phyloP scores from a whole-genome alignment of 2,797 vertebrate genomes.

The Siniperca undulata region DNA sequence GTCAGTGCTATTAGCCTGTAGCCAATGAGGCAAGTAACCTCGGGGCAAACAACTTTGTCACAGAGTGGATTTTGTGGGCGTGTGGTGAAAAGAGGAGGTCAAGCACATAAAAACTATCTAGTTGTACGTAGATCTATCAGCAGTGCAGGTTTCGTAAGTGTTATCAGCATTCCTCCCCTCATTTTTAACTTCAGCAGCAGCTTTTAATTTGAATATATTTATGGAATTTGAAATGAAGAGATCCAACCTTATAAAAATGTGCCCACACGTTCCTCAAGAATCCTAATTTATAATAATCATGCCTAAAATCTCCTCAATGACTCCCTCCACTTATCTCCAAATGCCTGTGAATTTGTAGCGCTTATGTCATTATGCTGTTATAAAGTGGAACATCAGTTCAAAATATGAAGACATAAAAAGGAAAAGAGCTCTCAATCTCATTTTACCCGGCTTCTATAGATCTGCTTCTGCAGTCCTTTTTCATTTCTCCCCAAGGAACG shows the following conservation, averaged over 20 bases:
- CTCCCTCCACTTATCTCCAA: constrained; percentile 69
- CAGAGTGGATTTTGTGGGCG: constrained; percentile 64
- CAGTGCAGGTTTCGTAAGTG: constrained; percentile 3
- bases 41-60: constrained; percentile 62
- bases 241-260: constrained; percentile 33
- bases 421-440: constrained; percentile 62
- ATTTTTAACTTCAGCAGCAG: constrained; percentile 17
- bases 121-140: constrained; percentile 52
- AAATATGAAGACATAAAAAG: constrained; percentile 63
- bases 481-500: constrained; percentile 65
- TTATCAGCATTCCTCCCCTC: constrained; percentile 18
- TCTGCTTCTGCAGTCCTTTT: constrained; percentile 58
- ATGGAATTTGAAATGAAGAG: constrained; percentile 41
- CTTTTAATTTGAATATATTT: constrained; percentile 57
- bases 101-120: constrained; percentile 61
- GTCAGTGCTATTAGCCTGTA: constrained; percentile 67
- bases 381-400: constrained; percentile 64
- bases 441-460: constrained; percentile 54
- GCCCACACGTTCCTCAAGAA: constrained; percentile 50
- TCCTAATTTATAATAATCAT: constrained; percentile 68
- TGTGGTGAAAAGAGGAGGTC: constrained; percentile 52
- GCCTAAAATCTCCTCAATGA: constrained; percentile 66
- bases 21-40: constrained; percentile 62
- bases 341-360: constrained; percentile 53
- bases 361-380: constrained; percentile 65